phyloP scores from a whole-genome alignment of 1,140 invertebrate genomes.

The Apis dorsata region DNA sequence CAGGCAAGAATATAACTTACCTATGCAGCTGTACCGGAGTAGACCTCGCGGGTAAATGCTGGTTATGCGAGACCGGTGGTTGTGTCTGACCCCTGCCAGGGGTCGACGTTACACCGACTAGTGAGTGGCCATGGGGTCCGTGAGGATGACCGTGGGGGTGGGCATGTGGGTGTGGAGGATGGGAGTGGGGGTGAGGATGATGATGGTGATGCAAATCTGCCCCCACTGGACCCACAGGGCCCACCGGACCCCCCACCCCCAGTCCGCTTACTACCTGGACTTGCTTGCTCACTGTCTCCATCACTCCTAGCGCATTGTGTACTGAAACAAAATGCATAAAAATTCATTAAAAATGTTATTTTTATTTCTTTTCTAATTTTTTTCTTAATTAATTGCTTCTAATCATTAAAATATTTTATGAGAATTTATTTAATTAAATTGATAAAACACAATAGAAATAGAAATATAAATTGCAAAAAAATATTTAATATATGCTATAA shows the following conservation, averaged over 20 bases:
- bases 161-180: conserved; percentile 75
- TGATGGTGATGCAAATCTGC: conserved; percentile 78
- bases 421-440: too few species aligned
- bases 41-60: conserved; percentile 77
- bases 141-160: conserved; percentile 75
- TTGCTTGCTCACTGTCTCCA: conserved; percentile 79
- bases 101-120: conserved; percentile 74
- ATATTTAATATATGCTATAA: too few species aligned
- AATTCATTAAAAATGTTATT: conserved; percentile 10
- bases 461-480: too few species aligned
- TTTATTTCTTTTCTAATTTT: neutral
- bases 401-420: neutral
- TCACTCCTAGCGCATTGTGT: conserved; percentile 78
- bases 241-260: conserved; percentile 77
- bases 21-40: conserved; percentile 77
- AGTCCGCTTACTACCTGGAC: conserved; percentile 79
- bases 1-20: conserved; percentile 55
- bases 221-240: conserved; percentile 72
- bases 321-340: conserved; percentile 70
- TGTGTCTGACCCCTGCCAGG: conserved; percentile 75
- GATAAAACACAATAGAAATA: too few species aligned
- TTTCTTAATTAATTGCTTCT: neutral
- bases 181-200: conserved; percentile 75
- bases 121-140: conserved; percentile 75
- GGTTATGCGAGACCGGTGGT: conserved; percentile 76